These are phyloP conservation scores for Uloborus plumipes DNA, from an alignment of 2,888 invertebrate genomes.

Conservation along the genomic window DNA sequence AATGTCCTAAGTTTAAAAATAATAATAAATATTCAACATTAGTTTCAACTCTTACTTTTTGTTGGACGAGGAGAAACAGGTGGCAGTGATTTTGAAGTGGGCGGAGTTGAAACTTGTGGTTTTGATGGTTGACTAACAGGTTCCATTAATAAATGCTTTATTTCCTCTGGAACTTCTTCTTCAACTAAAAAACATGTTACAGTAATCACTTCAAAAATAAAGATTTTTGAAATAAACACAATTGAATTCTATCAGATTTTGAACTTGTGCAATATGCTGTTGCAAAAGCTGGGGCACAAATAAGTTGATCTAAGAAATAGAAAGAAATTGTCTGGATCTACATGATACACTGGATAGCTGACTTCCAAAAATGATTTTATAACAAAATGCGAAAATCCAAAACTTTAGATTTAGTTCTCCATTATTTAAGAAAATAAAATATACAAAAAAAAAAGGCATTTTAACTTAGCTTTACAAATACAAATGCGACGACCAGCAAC, in stretches of 20 bases:
- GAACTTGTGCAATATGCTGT: too few species aligned
- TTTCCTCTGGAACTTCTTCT: conserved; percentile 66
- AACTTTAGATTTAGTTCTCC: background rate
- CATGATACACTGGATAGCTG: background rate
- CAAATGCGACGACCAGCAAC: too few species aligned
- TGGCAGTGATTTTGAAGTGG: conserved; percentile 54
- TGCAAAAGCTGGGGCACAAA: too few species aligned
- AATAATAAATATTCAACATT: background rate
- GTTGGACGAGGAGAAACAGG: conserved; percentile 67
- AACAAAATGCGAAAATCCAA: background rate
- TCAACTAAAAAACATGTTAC: conserved; percentile 31
- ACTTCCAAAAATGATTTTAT: background rate
- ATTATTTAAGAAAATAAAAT: background rate
- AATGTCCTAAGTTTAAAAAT: background rate
- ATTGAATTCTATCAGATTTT: too few species aligned
- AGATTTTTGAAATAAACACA: too few species aligned
- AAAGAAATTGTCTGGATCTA: too few species aligned
- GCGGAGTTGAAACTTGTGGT: conserved; percentile 36
- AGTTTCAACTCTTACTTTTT: conserved; percentile 30
- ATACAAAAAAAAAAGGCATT: background rate
- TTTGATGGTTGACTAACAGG: conserved; percentile 62
- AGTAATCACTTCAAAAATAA: too few species aligned
- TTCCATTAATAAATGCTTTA: conserved; percentile 66
- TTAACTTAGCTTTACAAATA: too few species aligned
- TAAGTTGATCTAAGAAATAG: too few species aligned